Conservation (phyloP, 2,888 invertebrate genomes). For the Polydrusus cervinus region DNA sequence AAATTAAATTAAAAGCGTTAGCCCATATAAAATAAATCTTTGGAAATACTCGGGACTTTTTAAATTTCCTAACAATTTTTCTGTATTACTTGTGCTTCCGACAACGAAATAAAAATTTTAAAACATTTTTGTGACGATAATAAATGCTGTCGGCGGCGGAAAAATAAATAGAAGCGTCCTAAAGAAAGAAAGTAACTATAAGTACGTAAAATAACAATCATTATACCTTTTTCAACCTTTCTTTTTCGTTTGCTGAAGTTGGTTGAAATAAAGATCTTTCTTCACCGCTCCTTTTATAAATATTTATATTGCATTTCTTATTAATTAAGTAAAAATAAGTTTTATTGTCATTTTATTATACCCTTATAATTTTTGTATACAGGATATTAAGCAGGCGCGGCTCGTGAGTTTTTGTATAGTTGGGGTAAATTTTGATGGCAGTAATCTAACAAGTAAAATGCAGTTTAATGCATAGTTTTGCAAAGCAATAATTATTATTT, state of each 20-base stretch:
- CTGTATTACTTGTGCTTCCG: too few species aligned
- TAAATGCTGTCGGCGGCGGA: background rate
- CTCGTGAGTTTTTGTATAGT: too few species aligned
- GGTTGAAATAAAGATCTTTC: slow-evolving; percentile 4
- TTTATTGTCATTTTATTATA: background rate
- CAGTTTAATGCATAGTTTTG: too few species aligned
- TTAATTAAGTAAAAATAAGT: background rate
- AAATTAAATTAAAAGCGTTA: too few species aligned
- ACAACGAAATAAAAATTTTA: background rate
- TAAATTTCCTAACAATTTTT: too few species aligned
- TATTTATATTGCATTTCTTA: slow-evolving; percentile 1
- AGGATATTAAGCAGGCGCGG: too few species aligned
- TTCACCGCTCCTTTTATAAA: background rate
- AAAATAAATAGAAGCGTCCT: slow-evolving; percentile 1
- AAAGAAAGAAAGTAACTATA: background rate
- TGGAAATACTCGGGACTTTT: too few species aligned
- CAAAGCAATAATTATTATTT: too few species aligned
- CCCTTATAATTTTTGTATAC: too few species aligned
- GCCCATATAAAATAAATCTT: too few species aligned
- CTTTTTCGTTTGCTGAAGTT: background rate
- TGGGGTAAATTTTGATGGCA: too few species aligned
- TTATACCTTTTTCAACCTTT: background rate
- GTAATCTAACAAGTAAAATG: too few species aligned
- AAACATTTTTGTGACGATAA: background rate
- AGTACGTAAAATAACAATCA: slow-evolving; percentile 11